Percentiles rank a stretch among this genome's conserved stretches.
phyloP scores from a whole-genome alignment of 1,140 invertebrate species.

The Cardiocondyla obscurior region DNA sequence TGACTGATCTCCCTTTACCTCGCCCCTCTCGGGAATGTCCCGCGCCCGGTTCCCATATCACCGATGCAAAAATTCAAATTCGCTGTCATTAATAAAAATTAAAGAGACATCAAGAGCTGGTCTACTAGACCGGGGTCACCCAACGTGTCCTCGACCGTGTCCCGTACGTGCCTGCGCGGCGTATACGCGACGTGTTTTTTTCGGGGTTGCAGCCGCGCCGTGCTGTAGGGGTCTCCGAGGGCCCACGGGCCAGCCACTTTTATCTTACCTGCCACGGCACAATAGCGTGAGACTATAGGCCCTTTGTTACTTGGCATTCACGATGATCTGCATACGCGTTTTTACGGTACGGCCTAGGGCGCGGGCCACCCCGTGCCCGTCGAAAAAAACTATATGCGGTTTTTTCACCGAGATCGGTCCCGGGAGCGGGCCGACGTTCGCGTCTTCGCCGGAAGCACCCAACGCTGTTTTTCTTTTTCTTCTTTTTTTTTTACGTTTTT shows the following conservation, averaged over 20 bases:
- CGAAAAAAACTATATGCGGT: slow-evolving; percentile 28
- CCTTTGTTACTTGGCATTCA: slow-evolving; percentile 81
- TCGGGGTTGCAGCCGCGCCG: slow-evolving; percentile 2
- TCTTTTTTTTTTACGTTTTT: slow-evolving; percentile 47
- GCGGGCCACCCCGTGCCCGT: slow-evolving; percentile 41
- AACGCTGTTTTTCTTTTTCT: background rate
- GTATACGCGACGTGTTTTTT: slow-evolving; percentile 21
- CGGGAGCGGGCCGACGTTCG: no score
- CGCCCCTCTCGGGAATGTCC: slow-evolving; percentile 2
- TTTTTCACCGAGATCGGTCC: slow-evolving; percentile 22
- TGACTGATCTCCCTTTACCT: slow-evolving; percentile 30
- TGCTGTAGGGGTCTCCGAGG: slow-evolving; percentile 31
- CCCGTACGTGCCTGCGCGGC: background rate
- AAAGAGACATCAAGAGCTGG: slow-evolving; percentile 82
- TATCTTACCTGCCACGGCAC: slow-evolving; percentile 82
- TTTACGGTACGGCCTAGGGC: slow-evolving; percentile 57
- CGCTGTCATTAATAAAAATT: slow-evolving; percentile 84
- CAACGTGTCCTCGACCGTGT: slow-evolving; percentile 2
- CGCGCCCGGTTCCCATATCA: slow-evolving; percentile 82
- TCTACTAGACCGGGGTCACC: slow-evolving; percentile 60
- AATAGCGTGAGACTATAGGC: slow-evolving; percentile 84
- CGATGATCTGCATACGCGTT: slow-evolving; percentile 80
- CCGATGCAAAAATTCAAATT: slow-evolving; percentile 84
- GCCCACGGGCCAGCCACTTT: slow-evolving; percentile 76
- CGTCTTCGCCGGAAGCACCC: no score